phyloP scores from a whole-genome alignment of 1,140 invertebrate species.

The Scaptomyza hsui region DNA sequence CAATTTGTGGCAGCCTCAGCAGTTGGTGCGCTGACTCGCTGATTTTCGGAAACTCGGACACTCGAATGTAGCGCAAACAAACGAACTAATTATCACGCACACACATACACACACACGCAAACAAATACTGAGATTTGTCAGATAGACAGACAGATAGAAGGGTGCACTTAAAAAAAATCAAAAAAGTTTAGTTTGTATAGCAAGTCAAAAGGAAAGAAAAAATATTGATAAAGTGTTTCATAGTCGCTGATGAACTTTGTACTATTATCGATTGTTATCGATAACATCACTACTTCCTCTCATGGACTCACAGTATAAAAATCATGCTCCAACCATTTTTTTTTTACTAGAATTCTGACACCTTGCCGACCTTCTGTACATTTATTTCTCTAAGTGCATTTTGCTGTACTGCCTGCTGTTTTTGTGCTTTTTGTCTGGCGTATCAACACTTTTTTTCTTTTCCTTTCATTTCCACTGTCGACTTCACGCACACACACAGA shows the following conservation, averaged over 20 bases:
- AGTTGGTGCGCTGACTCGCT: conserved; percentile 62
- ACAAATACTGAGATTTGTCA: conserved; percentile 2
- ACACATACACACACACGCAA: conserved; percentile 29
- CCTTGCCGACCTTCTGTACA: too few species aligned
- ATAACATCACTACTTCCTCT: too few species aligned
- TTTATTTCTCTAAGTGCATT: not conserved
- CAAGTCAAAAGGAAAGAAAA: too few species aligned
- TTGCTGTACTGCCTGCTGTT: conserved; percentile 40
- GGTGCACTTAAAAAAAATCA: not conserved
- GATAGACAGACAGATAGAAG: conserved; percentile 34
- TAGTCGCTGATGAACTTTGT: too few species aligned
- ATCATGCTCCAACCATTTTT: too few species aligned
- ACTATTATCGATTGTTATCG: too few species aligned
- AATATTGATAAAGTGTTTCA: too few species aligned
- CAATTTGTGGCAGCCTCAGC: conserved; percentile 72
- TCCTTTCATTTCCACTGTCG: conserved; percentile 13
- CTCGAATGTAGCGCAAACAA: conserved; percentile 59
- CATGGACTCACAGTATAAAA: too few species aligned
- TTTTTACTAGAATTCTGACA: too few species aligned
- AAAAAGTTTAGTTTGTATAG: too few species aligned
- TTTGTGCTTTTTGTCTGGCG: conserved; percentile 28
- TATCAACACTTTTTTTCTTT: conserved; percentile 57
- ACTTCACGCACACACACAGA: conserved; percentile 13
- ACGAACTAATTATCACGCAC: conserved; percentile 78
- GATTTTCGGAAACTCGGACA: conserved; percentile 51